Percentiles rank a stretch among this genome's conserved stretches.
phyloP scores from a whole-genome alignment of 2,113 vertebrate species.

The Zosterops borbonicus region DNA sequence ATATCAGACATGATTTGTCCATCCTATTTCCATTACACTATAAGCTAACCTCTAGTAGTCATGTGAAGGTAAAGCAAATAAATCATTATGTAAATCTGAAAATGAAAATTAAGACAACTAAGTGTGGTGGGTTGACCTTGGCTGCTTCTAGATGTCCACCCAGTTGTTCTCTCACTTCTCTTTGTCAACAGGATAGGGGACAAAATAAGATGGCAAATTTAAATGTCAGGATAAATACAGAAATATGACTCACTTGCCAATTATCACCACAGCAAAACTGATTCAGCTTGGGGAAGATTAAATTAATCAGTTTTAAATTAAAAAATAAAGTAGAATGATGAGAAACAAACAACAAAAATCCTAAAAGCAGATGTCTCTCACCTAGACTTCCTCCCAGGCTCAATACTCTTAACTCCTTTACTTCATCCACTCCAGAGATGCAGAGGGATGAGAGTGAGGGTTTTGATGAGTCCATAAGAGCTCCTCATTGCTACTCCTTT shows the following conservation, averaged over 20 bases:
- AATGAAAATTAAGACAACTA: not conserved
- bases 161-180: not conserved
- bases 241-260: not conserved
- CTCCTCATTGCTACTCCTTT: not conserved
- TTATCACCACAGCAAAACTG: not conserved
- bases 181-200: not conserved
- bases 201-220: not conserved
- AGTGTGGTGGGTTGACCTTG: not conserved
- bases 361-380: not conserved
- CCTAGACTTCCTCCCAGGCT: not conserved
- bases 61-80: not conserved
- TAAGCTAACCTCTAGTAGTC: not conserved
- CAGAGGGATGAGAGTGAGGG: fast-evolving
- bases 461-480: not conserved
- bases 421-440: fast-evolving
- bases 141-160: not conserved
- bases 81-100: not conserved
- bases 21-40: not conserved
- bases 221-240: not conserved
- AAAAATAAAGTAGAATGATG: not conserved
- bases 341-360: not conserved
- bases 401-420: not conserved
- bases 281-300: not conserved
- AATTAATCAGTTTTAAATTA: not conserved
- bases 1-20: not conserved